Percentiles rank a stretch among this genome's conserved stretches.
phyloP scores from a whole-genome alignment of 2,113 vertebrate genomes.

The Terrapene triunguis region DNA sequence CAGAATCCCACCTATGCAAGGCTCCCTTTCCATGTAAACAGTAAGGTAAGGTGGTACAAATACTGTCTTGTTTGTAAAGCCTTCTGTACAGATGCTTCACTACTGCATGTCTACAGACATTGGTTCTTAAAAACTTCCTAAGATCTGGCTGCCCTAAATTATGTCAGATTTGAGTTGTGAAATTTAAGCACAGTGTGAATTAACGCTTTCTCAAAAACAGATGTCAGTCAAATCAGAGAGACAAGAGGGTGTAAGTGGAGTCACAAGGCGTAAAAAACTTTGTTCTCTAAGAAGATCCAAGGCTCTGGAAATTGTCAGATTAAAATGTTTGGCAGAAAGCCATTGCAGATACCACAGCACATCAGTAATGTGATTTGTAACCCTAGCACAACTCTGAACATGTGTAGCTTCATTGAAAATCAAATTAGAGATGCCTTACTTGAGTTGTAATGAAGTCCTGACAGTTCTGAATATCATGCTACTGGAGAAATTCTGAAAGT shows the following conservation, averaged over 20 bases:
- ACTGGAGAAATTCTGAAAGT: neutral
- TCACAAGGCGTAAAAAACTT: neutral
- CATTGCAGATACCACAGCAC: neutral
- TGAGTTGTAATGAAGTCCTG: neutral
- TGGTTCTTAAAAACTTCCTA: neutral
- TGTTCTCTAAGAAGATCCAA: neutral
- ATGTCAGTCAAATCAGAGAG: neutral
- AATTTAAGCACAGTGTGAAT: neutral
- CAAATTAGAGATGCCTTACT: neutral
- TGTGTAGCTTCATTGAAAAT: neutral
- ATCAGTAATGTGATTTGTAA: neutral
- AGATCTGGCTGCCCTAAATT: neutral
- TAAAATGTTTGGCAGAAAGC: neutral
- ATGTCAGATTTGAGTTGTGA: neutral
- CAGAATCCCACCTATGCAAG: neutral
- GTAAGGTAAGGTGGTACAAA: neutral
- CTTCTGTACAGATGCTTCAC: accelerated
- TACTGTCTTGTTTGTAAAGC: neutral
- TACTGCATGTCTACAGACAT: neutral
- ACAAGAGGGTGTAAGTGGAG: neutral
- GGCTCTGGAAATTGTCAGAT: neutral
- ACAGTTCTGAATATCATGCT: neutral
- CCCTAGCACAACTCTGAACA: neutral
- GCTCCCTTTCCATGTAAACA: neutral
- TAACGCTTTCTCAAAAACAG: neutral